Evolutionary conservation across 2,888 invertebrate genomes (phyloP).

Genomic region (Tachina fera): DNA sequence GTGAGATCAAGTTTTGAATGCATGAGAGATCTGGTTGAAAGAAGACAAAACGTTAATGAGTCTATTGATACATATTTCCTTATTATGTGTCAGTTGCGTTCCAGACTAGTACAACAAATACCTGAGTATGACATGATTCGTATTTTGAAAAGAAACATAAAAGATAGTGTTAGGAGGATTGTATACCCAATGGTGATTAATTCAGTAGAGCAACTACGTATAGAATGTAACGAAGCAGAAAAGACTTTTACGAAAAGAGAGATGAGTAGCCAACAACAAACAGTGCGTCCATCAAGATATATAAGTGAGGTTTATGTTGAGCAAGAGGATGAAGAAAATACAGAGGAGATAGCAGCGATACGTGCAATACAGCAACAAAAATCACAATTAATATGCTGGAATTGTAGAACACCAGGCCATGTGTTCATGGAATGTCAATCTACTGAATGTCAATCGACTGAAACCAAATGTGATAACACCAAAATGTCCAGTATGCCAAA

Average conservation of each 20-base stretch:
- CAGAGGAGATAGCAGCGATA: background rate
- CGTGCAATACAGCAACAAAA: background rate
- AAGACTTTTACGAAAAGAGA: too few relatives aligned
- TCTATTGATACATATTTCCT: background rate
- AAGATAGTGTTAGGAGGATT: background rate
- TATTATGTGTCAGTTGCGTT: background rate
- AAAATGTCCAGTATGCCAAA: background rate
- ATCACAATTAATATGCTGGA: background rate
- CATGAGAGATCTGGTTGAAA: background rate
- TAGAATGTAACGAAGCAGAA: too few relatives aligned
- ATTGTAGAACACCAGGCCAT: background rate
- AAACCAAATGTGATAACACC: background rate
- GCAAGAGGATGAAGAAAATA: background rate
- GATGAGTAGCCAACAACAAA: too few relatives aligned
- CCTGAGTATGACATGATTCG: background rate
- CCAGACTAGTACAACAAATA: background rate
- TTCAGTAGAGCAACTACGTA: too few relatives aligned
- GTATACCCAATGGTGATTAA: background rate
- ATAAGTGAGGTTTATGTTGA: background rate
- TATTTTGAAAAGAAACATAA: slow-evolving; percentile 1
- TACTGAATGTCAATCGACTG: too few relatives aligned
- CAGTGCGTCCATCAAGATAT: too few relatives aligned
- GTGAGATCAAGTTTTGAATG: background rate
- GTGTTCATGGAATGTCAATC: too few relatives aligned
- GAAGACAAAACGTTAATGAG: background rate